Evolutionary conservation across 2,797 vertebrate species (phyloP).

Genomic region (Malacoctenus gilli): DNA sequence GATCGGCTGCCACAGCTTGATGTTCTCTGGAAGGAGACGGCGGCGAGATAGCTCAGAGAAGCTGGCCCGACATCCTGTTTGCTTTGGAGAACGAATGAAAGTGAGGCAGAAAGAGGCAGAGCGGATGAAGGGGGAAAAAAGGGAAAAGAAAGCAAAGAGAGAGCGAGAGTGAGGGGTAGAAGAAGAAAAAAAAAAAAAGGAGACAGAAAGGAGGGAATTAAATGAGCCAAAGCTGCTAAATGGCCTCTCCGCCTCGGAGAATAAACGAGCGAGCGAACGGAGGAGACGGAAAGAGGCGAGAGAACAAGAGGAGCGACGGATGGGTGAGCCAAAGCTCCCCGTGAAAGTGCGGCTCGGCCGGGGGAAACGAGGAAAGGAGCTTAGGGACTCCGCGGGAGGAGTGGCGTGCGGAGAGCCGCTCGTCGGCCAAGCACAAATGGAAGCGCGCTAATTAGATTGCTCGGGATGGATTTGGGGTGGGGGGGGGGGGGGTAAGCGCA

Average conservation of each 20-base stretch:
- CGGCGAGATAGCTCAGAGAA: too few relatives aligned
- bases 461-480: slow-evolving; percentile 66
- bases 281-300: slow-evolving; percentile 7
- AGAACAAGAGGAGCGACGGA: slow-evolving; percentile 45
- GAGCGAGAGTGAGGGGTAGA: background rate
- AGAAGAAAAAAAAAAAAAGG: background rate
- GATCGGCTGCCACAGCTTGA: too few relatives aligned
- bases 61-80: too few relatives aligned
- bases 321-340: slow-evolving; percentile 59
- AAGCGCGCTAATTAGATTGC: slow-evolving; percentile 77
- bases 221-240: too few relatives aligned
- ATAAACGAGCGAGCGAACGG: slow-evolving; percentile 34
- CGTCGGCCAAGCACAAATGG: slow-evolving; percentile 77
- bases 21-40: too few relatives aligned
- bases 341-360: too few relatives aligned
- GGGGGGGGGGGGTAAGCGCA: too few relatives aligned
- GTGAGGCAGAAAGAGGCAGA: too few relatives aligned
- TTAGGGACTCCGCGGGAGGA: slow-evolving; percentile 69
- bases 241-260: slow-evolving; percentile 29
- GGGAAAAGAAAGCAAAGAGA: background rate
- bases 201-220: background rate
- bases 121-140: too few relatives aligned
- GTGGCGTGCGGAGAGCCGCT: slow-evolving; percentile 62
- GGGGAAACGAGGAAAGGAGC: slow-evolving; percentile 74
- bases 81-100: too few relatives aligned